Percentiles rank a stretch among this genome's conserved stretches.
Evolutionary conservation across 2,888 invertebrate species (phyloP).

Genomic region (Tetragnatha montana): DNA sequence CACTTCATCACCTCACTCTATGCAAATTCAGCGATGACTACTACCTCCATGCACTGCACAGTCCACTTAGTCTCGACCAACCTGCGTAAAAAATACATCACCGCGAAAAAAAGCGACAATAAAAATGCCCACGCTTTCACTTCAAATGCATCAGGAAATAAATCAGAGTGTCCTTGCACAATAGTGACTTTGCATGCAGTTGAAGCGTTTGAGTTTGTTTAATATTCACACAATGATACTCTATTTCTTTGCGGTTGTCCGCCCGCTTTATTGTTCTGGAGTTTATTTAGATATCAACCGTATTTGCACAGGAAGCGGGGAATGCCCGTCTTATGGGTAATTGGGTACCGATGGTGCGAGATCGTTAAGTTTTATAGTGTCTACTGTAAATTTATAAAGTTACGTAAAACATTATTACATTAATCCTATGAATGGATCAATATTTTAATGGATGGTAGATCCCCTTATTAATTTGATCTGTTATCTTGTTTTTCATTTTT

Average conservation of each 20-base stretch:
- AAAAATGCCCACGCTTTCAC: background rate
- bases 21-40: too few species aligned
- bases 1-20: too few species aligned
- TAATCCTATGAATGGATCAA: too few species aligned
- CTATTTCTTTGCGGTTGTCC: slow-evolving; percentile 46
- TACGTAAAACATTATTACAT: too few species aligned
- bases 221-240: slow-evolving; percentile 65
- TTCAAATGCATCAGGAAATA: slow-evolving; percentile 38
- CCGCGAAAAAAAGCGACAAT: slow-evolving; percentile 4
- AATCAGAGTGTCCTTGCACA: slow-evolving; percentile 38
- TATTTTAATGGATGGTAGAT: too few species aligned
- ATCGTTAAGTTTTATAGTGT: too few species aligned
- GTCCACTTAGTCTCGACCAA: too few species aligned
- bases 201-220: slow-evolving; percentile 11
- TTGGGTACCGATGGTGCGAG: too few species aligned
- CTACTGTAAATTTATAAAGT: too few species aligned
- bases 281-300: slow-evolving; percentile 30
- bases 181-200: slow-evolving; percentile 49
- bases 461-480: too few species aligned
- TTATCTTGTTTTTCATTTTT: too few species aligned
- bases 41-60: too few species aligned
- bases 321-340: background rate
- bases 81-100: slow-evolving; percentile 1
- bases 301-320: slow-evolving; percentile 35
- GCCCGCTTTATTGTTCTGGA: slow-evolving; percentile 25